Evolutionary conservation across 2,113 vertebrate genomes (phyloP).

Genomic region (Synchiropus splendidus): DNA sequence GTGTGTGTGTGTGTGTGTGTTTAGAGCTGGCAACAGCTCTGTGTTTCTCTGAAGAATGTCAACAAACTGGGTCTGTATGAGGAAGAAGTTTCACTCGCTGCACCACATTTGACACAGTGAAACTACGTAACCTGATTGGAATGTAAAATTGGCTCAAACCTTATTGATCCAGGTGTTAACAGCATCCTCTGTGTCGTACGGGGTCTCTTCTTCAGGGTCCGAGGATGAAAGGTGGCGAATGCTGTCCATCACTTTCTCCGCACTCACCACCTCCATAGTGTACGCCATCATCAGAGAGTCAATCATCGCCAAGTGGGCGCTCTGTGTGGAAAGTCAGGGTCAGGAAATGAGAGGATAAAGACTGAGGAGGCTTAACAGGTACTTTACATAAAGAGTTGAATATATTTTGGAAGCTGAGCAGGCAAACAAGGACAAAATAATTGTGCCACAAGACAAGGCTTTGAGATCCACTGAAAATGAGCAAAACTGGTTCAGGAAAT

Average conservation of each 20-base stretch:
- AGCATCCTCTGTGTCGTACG: conserved; percentile 89
- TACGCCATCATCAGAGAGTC: conserved; percentile 96
- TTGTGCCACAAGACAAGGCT: no score
- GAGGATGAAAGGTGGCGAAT: conserved; percentile 77
- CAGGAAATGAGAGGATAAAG: background rate
- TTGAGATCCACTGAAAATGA: no score
- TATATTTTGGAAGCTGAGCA: no score
- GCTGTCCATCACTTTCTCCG: conserved; percentile 82
- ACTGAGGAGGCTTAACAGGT: no score
- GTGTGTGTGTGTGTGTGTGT: conserved; percentile 15
- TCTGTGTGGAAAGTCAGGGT: conserved; percentile 55
- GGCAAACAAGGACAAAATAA: no score
- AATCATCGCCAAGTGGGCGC: conserved; percentile 90
- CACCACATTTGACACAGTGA: no score
- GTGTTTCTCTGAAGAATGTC: conserved; percentile 41
- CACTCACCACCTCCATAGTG: conserved; percentile 83
- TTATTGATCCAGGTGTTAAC: conserved; percentile 95
- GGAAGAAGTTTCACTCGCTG: no score
- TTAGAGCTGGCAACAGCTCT: conserved; percentile 16
- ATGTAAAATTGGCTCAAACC: conserved; percentile 65
- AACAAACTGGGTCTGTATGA: conserved; percentile 25
- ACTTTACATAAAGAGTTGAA: no score
- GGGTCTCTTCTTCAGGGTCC: conserved; percentile 76
- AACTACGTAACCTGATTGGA: no score
- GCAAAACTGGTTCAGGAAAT: no score